Conservation (phyloP, 2,113 vertebrate genomes). For the Mormyrus lacerda region DNA sequence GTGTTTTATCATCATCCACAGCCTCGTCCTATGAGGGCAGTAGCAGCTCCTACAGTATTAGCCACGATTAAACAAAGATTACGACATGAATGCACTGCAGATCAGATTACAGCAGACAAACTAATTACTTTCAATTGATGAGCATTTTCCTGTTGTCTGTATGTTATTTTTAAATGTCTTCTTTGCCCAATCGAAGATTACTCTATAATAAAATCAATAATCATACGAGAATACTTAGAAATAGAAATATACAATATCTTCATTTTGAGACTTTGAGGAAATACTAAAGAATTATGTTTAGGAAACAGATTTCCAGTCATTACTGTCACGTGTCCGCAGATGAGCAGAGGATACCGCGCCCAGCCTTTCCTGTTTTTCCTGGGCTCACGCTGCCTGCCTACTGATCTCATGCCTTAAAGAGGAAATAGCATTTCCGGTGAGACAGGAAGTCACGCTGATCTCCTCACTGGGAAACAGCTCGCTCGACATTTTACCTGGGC, state of each 20-base stretch:
- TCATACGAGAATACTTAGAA: not conserved
- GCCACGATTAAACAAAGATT: slow-evolving; percentile 21
- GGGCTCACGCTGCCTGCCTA: not conserved
- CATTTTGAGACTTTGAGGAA: not conserved
- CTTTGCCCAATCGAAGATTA: not conserved
- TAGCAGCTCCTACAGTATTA: slow-evolving; percentile 13
- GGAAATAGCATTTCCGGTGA: not conserved
- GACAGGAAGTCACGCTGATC: not conserved
- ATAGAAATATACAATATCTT: not conserved
- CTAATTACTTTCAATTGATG: slow-evolving; percentile 2
- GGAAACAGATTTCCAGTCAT: not conserved
- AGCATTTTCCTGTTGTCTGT: not conserved
- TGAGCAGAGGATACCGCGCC: not conserved
- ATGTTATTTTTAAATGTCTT: not conserved
- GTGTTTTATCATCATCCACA: not conserved
- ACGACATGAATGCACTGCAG: slow-evolving; percentile 15
- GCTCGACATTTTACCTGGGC: slow-evolving; percentile 3
- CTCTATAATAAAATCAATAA: not conserved
- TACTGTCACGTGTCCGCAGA: not conserved
- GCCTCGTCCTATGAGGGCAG: not conserved
- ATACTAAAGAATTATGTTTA: not conserved
- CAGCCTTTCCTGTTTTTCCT: not conserved
- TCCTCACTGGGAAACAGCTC: not conserved
- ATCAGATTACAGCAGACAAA: slow-evolving; percentile 17
- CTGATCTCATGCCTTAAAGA: not conserved